Percentiles rank a stretch among this genome's conserved stretches.
Evolutionary conservation across 2,888 invertebrate genomes (phyloP).

Genomic region (Tetheella fluctuosa): DNA sequence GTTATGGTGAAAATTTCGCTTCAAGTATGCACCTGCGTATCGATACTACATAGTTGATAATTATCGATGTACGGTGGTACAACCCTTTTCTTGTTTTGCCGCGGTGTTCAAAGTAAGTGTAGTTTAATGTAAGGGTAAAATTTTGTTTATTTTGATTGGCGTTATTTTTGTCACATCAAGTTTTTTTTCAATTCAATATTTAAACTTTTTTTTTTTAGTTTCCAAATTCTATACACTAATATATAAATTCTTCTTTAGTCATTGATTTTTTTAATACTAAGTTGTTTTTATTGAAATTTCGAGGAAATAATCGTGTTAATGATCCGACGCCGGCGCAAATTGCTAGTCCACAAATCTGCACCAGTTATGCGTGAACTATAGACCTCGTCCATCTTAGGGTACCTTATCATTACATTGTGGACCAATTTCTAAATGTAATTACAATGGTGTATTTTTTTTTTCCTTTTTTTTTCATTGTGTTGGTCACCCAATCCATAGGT

Average conservation of each 20-base stretch:
- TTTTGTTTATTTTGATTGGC: neutral
- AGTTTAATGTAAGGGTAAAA: conserved; percentile 41
- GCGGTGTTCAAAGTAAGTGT: conserved; percentile 46
- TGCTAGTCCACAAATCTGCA: neutral
- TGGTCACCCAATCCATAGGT: too few species aligned
- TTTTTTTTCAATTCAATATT: too few species aligned
- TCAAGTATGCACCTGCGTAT: conserved; percentile 27
- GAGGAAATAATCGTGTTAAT: too few species aligned
- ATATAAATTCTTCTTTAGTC: too few species aligned
- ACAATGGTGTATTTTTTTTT: conserved; percentile 11
- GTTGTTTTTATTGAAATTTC: too few species aligned
- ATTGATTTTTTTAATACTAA: too few species aligned
- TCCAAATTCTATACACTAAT: neutral
- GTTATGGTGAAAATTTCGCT: conserved; percentile 40
- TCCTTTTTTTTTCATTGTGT: neutral
- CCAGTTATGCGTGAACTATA: too few species aligned
- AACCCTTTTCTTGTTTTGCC: conserved; percentile 64
- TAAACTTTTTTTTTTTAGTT: too few species aligned
- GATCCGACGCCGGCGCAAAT: too few species aligned
- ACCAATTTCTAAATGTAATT: conserved; percentile 12
- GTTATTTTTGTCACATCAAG: too few species aligned
- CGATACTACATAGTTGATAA: conserved; percentile 30
- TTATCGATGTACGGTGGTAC: conserved; percentile 59
- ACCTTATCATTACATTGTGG: neutral
- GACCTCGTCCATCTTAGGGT: too few species aligned